phyloP scores from a whole-genome alignment of 2,797 vertebrate species.

The Enteromius unitaeniatus region DNA sequence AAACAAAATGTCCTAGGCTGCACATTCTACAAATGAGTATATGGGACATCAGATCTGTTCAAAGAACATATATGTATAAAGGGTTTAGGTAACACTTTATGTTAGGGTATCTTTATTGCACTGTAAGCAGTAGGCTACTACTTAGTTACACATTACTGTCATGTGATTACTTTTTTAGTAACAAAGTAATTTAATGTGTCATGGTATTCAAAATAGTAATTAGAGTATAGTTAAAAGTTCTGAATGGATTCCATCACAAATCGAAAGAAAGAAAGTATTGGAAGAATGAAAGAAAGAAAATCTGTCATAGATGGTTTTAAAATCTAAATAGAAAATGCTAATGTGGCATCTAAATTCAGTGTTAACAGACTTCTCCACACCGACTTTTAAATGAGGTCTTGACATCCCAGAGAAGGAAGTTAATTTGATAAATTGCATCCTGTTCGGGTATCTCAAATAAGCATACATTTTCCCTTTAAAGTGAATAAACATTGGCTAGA shows the following conservation, averaged over 20 bases:
- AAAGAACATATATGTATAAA: neutral
- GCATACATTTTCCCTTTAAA: conserved; percentile 16
- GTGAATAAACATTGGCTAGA: neutral
- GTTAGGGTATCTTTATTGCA: neutral
- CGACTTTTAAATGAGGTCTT: conserved; percentile 40
- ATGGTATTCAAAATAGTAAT: too few species aligned
- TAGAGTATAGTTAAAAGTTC: neutral
- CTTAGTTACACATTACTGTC: too few species aligned
- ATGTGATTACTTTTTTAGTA: too few species aligned
- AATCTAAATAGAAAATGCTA: conserved; percentile 47
- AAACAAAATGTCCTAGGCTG: neutral
- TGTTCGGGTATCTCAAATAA: conserved; percentile 48
- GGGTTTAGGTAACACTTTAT: neutral
- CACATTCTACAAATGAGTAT: neutral
- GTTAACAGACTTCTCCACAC: conserved; percentile 33
- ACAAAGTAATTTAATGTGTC: too few species aligned
- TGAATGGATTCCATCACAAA: neutral
- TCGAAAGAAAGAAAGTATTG: neutral
- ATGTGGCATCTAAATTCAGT: conserved; percentile 49
- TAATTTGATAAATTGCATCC: conserved; percentile 51
- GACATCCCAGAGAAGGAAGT: conserved; percentile 44
- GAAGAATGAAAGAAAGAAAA: neutral
- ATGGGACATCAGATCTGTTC: neutral
- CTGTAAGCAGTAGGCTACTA: neutral
- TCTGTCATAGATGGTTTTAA: neutral